phyloP scores from a whole-genome alignment of 1,140 invertebrate genomes.

The Antheraea pernyi region DNA sequence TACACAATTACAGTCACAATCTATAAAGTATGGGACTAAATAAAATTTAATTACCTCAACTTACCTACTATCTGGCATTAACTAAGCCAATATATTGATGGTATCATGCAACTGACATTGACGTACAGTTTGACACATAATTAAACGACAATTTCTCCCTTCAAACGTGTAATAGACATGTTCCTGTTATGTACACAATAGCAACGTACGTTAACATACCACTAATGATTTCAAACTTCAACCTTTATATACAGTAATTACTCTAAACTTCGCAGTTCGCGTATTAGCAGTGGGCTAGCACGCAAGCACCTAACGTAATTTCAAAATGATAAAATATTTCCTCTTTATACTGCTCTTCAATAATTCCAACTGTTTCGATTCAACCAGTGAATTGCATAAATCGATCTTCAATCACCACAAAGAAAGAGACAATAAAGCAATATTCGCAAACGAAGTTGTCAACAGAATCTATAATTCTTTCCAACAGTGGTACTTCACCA shows the following conservation, averaged over 20 bases:
- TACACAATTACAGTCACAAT: not conserved
- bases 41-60: not conserved
- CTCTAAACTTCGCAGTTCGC: constrained; percentile 48
- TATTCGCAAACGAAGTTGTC: constrained; percentile 56
- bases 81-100: not conserved
- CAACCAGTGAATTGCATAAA: constrained; percentile 35
- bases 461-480: constrained; percentile 68
- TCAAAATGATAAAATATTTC: constrained; percentile 44
- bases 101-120: not conserved
- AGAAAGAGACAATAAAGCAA: constrained; percentile 47
- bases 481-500: constrained; percentile 66
- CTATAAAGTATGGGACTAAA: not conserved
- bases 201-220: constrained; percentile 31
- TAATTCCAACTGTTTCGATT: constrained; percentile 24
- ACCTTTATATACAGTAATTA: constrained; percentile 11
- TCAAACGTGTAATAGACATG: constrained; percentile 41
- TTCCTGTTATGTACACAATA: constrained; percentile 32
- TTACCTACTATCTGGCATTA: not conserved
- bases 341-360: constrained; percentile 29
- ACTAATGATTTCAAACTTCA: constrained; percentile 47
- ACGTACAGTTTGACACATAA: not conserved
- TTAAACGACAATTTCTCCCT: constrained; percentile 26
- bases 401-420: constrained; percentile 55
- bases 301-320: constrained; percentile 12
- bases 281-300: constrained; percentile 12